These are phyloP conservation scores for Sardinella longiceps DNA, from an alignment of 2,797 vertebrate species.

Conservation along the genomic window DNA sequence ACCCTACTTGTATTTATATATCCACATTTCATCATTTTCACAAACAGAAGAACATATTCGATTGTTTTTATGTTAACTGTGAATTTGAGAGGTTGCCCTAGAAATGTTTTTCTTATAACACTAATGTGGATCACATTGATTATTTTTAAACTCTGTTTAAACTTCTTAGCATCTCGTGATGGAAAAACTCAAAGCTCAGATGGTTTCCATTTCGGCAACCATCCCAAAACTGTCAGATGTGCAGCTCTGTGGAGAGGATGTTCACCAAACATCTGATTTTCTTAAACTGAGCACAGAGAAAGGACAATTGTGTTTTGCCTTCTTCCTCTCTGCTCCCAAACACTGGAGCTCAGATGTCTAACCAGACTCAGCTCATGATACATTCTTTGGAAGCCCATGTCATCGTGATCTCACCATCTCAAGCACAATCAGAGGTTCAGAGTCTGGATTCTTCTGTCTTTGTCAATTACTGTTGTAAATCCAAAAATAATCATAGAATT, in stretches of 20 bases:
- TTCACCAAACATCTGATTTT: conserved; percentile 42
- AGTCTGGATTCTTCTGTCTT: background rate
- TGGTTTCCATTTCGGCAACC: conserved; percentile 50
- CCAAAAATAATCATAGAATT: background rate
- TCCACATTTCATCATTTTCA: background rate
- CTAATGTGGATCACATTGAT: background rate
- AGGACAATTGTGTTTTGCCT: background rate
- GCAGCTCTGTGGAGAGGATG: conserved; percentile 32
- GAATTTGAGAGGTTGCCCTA: background rate
- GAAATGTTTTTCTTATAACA: background rate
- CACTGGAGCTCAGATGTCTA: background rate
- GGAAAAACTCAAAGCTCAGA: conserved; percentile 23
- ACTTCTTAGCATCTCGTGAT: background rate
- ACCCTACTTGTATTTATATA: no score
- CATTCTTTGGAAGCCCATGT: background rate
- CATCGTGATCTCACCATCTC: background rate
- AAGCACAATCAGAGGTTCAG: background rate
- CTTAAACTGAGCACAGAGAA: conserved; percentile 36
- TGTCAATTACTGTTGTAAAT: no score
- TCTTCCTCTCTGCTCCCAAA: background rate
- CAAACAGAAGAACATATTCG: background rate
- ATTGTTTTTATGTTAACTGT: background rate
- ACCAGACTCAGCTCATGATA: background rate
- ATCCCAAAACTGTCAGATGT: conserved; percentile 32
- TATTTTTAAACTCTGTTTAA: background rate